A percentile compares a stretch with the other conserved stretches of the same genome.
These are phyloP conservation scores for Lutjanus erythropterus DNA, from an alignment of 2,113 vertebrate species.

Conservation along the genomic window DNA sequence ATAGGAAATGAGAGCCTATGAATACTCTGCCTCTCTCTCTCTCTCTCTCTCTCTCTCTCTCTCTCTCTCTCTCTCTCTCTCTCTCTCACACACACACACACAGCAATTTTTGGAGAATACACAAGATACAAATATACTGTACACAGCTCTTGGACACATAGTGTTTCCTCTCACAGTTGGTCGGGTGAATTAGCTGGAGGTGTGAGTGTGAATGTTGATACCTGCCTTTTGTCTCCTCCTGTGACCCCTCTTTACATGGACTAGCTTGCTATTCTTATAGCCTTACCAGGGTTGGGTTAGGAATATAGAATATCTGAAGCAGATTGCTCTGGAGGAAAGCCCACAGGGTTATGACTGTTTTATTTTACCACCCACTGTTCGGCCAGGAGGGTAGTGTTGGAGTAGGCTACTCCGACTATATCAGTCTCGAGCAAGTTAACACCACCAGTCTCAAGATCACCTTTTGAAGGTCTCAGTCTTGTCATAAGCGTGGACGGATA, in stretches of 20 bases:
- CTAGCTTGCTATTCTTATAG: background rate
- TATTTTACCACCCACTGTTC: background rate
- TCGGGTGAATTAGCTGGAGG: background rate
- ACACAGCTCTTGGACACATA: background rate
- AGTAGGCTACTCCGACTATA: no score
- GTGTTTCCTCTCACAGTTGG: background rate
- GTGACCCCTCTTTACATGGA: background rate
- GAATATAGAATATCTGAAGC: background rate
- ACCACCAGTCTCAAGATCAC: no score
- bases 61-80: conserved; percentile 12
- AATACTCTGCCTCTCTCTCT: conserved; percentile 7
- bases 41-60: conserved; percentile 1
- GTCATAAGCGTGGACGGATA: no score
- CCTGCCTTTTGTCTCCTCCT: background rate
- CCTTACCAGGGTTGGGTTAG: background rate
- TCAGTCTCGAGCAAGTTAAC: no score
- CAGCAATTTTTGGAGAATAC: background rate
- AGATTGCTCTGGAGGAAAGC: background rate
- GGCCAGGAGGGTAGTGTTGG: no score
- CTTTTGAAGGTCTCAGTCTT: no score
- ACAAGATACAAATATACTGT: background rate
- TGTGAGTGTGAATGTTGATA: background rate
- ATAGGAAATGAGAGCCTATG: conserved; percentile 33
- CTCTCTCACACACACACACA: conserved; percentile 1
- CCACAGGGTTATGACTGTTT: background rate